Evolutionary conservation across 2,888 invertebrate genomes (phyloP), one percentile per base, ranked within the genome.

Genomic region (Laspeyria flexula): DNA sequence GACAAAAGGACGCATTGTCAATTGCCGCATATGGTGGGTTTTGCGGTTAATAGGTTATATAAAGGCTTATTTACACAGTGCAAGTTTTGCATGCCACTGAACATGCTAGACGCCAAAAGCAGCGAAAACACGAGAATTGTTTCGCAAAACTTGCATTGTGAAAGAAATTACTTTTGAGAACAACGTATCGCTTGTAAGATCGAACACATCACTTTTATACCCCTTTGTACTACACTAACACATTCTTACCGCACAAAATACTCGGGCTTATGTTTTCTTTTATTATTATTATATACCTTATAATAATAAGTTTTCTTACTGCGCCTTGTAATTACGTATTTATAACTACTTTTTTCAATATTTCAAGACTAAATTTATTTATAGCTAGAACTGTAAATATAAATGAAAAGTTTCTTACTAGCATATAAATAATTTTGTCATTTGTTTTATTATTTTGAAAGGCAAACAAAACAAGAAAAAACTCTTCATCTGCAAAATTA

Each of bases 351-450:
- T 40, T 50, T 38, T 35, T 41, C 10, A 39, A 45, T 41, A 15
- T 39, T 44, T 56, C 52, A 39, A 43, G 52, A 42, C 50, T 50
- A 52, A 45, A 38, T 47, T 54, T 45, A 34, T 27, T 45, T 53
- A 23, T 37, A 27, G 45, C 53, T 81, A 77, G 82, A 83, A 72
- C 78, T 81, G 71, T 80, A 83, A 79, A 83, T 81, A 40, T 44
- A 25, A 35, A 55, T 60, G 61, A 60, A 62, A 66, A 47, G 38
- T 52, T 52, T 50, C 48, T 34, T n/a, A 39, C 27, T 31, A 51
- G 37, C 43, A 16, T 27, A 35, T 18, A 15, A 41, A 31, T 18
- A 37, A 51, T 37, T 38, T 9, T 31, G 11, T 31, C 21, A 1
- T 7, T 23, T 40, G 34, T 3, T 15, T 33, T 49, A 25, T 25